A percentile compares a stretch with the other conserved stretches of the same genome.
Conservation (phyloP, 2,888 invertebrate species). For the Neoscelio sp. region DNA sequence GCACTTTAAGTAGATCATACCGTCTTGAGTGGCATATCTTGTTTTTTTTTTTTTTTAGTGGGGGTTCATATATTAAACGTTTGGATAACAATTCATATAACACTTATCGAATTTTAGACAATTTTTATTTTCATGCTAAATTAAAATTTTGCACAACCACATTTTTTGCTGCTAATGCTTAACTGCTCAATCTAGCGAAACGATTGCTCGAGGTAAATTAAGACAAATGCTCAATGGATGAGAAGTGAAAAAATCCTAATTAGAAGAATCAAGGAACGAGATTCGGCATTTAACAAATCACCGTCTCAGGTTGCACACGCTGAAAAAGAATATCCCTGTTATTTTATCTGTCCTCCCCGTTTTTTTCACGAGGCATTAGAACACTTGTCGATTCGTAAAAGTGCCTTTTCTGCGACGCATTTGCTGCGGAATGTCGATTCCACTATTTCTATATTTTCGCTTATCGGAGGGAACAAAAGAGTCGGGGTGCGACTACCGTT, state of each 20-base stretch:
- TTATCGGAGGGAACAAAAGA: constrained; percentile 45
- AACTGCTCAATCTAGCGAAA: constrained; percentile 55
- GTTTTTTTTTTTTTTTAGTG: too few species aligned
- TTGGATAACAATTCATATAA: too few species aligned
- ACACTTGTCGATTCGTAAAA: constrained; percentile 40
- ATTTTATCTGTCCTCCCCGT: background rate
- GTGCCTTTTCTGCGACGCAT: constrained; percentile 41
- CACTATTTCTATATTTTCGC: constrained; percentile 73
- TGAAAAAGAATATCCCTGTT: constrained; percentile 4
- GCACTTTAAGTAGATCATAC: too few species aligned
- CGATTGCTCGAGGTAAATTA: constrained; percentile 54
- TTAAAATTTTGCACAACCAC: too few species aligned
- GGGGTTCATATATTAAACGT: too few species aligned
- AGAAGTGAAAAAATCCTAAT: constrained; percentile 36
- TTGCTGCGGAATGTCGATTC: constrained; percentile 72
- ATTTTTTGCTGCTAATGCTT: too few species aligned
- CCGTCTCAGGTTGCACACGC: constrained; percentile 22
- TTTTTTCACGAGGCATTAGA: too few species aligned
- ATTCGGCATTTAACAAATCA: constrained; percentile 34
- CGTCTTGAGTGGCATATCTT: too few species aligned
- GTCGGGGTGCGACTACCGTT: constrained; percentile 55
- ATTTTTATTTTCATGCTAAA: too few species aligned
- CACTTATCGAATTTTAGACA: too few species aligned
- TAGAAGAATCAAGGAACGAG: constrained; percentile 52
- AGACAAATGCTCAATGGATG: constrained; percentile 40